Evolutionary conservation across 2,797 vertebrate species (phyloP), one percentile per base, ranked within the genome.

Genomic region (Adelosebastes latens): DNA sequence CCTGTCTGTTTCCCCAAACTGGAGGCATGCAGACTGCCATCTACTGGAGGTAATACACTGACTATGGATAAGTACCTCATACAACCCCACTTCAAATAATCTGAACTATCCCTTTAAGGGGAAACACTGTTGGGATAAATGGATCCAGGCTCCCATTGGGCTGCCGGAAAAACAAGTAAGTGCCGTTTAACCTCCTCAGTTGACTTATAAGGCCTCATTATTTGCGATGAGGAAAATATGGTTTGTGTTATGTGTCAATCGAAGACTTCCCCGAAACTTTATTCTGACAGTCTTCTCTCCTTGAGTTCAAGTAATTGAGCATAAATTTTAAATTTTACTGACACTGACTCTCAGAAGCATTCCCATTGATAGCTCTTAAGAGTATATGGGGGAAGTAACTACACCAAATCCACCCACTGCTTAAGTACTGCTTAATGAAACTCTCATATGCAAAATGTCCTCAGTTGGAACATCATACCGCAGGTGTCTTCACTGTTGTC

Each of bases 111-210:
- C 49, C 18, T 52, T n/a, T n/a, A 52, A 52, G 69, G 52, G 65
- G 25, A 80, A 82, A 79, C 42, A 36, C 34, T 63, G 68, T 36
- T 58, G 29, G 79, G 80, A 87, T 83, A 24, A 89, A 90, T 86
- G 59, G 49, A 88, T 78, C 62, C 24, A 3, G 68, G 67, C 25
- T 79, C 6, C 24, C 42, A 53, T 84, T 71, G 34, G 34, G 34
- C 34, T 4, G 52, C 77, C 53, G 55, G 46, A 82, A 69, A 77
- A 77, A 72, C 59, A 18, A 58, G 76, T 62, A 63, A 5, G 34
- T 36, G 25, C 29, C 22, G 49, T 68, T 85, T 66, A 72, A 83
- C 77, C 66, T 68, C 67, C 88, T 85, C 74, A 83, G 74, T 73
- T 71, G 77, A 83, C 87, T 81, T 64, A n/a, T 52, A 46, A 83